Percentiles rank a stretch among this genome's conserved stretches.
phyloP scores from a whole-genome alignment of 2,113 vertebrate genomes.

The Muntiacus muntjak region DNA sequence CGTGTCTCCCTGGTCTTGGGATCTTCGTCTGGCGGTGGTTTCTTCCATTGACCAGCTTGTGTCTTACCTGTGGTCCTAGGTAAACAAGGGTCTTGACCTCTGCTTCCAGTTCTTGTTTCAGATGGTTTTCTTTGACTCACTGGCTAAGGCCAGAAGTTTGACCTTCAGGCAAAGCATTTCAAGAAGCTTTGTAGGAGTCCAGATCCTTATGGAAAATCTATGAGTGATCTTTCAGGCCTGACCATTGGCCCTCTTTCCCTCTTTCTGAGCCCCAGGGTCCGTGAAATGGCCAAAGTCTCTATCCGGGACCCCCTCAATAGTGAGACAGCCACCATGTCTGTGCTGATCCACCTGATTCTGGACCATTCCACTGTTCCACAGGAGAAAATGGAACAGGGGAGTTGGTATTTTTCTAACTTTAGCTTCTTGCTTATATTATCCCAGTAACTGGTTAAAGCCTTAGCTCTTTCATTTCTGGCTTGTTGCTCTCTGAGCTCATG shows the following conservation, averaged over 20 bases:
- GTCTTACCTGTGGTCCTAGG: background rate
- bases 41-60: background rate
- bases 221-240: background rate
- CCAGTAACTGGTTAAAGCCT: background rate
- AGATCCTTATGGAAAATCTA: background rate
- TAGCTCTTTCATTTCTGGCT: background rate
- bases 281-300: background rate
- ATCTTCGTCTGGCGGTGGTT: background rate
- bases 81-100: background rate
- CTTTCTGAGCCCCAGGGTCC: too few species aligned
- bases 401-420: background rate
- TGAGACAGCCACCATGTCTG: background rate
- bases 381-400: background rate
- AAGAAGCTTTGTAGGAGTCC: background rate
- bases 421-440: background rate
- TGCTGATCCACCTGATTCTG: background rate
- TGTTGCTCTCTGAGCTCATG: background rate
- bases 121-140: background rate
- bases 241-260: background rate
- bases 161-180: background rate
- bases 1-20: background rate
- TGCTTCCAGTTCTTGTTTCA: background rate
- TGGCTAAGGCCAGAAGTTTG: background rate
- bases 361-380: background rate
- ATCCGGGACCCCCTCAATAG: background rate